phyloP scores from a whole-genome alignment of 2,888 invertebrate genomes.

The Cataglyphis livida region DNA sequence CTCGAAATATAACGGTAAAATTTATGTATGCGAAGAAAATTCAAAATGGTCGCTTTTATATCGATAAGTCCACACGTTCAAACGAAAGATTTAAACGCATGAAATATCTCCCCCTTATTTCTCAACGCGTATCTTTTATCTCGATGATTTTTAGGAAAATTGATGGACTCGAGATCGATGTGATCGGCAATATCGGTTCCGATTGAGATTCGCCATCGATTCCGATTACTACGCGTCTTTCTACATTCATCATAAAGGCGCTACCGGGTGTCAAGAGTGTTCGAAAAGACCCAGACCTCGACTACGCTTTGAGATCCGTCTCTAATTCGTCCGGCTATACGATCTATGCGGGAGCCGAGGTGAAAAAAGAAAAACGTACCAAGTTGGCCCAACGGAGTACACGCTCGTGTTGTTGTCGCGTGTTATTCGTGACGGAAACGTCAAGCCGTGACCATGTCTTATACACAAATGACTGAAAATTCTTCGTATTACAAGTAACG shows the following conservation, averaged over 20 bases:
- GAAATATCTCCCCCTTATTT: background rate
- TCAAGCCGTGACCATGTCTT: constrained; percentile 68
- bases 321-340: constrained; percentile 75
- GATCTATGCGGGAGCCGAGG: constrained; percentile 56
- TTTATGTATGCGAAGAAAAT: background rate
- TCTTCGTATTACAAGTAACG: constrained; percentile 39
- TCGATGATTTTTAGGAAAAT: background rate
- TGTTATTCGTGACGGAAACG: constrained; percentile 58
- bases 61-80: background rate
- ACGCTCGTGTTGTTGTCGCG: constrained; percentile 21
- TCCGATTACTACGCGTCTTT: constrained; percentile 14
- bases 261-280: constrained; percentile 73
- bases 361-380: constrained; percentile 3
- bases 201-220: background rate
- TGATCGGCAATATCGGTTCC: background rate
- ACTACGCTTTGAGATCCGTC: constrained; percentile 76
- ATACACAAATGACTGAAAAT: constrained; percentile 30
- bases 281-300: constrained; percentile 67
- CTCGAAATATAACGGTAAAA: background rate
- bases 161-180: background rate
- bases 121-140: background rate
- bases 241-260: constrained; percentile 64
- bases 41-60: background rate
- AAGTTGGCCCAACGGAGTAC: constrained; percentile 45
- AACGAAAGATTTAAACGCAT: background rate